Evolutionary conservation across 1,140 invertebrate species (phyloP).

Genomic region (Coenobita brevimanus): DNA sequence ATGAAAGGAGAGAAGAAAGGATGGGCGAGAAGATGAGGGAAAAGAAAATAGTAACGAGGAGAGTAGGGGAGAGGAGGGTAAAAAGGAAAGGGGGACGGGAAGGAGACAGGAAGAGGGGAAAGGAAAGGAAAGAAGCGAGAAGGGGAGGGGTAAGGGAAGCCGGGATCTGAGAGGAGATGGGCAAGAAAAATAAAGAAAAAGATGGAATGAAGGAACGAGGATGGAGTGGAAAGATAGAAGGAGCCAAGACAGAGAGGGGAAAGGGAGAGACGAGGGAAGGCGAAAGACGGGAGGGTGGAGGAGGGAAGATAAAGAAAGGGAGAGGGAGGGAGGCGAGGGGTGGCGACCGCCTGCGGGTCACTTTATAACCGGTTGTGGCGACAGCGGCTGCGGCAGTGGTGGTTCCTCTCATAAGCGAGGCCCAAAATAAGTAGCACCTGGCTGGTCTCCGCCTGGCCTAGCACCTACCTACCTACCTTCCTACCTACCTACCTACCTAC

Average conservation of each 20-base stretch:
- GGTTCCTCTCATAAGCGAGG: conserved; percentile 45
- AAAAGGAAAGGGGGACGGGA: not conserved
- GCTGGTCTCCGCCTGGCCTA: conserved; percentile 27
- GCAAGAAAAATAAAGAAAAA: too few species aligned
- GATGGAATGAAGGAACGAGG: too few species aligned
- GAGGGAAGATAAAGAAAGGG: too few species aligned
- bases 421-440: conserved; percentile 58
- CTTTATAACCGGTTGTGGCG: conserved; percentile 48
- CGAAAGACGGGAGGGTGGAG: too few species aligned
- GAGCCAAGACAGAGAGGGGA: too few species aligned
- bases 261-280: too few species aligned
- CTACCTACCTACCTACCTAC: not conserved
- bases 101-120: not conserved
- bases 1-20: not conserved
- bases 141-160: not conserved
- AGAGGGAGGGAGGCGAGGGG: too few species aligned
- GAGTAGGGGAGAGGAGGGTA: not conserved
- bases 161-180: too few species aligned
- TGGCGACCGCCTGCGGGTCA: conserved; percentile 32
- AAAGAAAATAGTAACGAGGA: not conserved
- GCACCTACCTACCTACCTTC: not conserved
- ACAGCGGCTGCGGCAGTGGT: conserved; percentile 18
- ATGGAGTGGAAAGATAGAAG: too few species aligned
- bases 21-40: not conserved
- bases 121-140: not conserved